Evolutionary conservation across 2,113 vertebrate genomes (phyloP).

Genomic region (Cromileptes altivelis): DNA sequence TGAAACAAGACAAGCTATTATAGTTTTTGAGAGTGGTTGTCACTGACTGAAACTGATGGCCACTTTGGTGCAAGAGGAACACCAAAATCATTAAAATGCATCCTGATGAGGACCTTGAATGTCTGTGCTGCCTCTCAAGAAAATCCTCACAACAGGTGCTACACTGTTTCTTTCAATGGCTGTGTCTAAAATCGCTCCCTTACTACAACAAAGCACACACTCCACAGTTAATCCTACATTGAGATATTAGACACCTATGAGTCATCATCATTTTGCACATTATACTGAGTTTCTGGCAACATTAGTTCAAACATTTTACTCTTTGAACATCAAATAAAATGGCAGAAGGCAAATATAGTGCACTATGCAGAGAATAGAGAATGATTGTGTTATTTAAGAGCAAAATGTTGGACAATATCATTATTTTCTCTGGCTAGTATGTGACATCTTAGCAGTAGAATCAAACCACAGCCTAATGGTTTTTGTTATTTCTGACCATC

Average conservation of each 20-base stretch:
- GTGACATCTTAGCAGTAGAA: constrained; percentile 18
- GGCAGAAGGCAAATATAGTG: not conserved
- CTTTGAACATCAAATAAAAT: not conserved
- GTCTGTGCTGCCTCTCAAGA: not conserved
- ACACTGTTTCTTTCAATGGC: not conserved
- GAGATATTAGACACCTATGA: not conserved
- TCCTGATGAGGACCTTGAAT: not conserved
- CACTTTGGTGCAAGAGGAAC: not conserved
- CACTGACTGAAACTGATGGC: not conserved
- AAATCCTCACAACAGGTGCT: not conserved
- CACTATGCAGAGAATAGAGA: not conserved
- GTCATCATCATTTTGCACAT: not conserved
- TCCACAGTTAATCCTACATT: not conserved
- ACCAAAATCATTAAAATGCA: not conserved
- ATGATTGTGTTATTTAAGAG: constrained; percentile 6
- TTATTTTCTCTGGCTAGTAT: not conserved
- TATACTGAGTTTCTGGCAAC: not conserved
- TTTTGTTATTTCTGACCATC: constrained; percentile 35
- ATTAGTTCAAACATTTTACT: not conserved
- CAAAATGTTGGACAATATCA: not conserved
- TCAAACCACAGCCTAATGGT: constrained; percentile 22
- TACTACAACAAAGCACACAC: not conserved
- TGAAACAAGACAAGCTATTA: not conserved
- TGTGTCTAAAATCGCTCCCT: not conserved
- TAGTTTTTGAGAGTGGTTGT: not conserved